A percentile compares a stretch with the other conserved stretches of the same genome.
Conservation (phyloP, 1,140 invertebrate genomes). For the Sminthurinus signatus region DNA sequence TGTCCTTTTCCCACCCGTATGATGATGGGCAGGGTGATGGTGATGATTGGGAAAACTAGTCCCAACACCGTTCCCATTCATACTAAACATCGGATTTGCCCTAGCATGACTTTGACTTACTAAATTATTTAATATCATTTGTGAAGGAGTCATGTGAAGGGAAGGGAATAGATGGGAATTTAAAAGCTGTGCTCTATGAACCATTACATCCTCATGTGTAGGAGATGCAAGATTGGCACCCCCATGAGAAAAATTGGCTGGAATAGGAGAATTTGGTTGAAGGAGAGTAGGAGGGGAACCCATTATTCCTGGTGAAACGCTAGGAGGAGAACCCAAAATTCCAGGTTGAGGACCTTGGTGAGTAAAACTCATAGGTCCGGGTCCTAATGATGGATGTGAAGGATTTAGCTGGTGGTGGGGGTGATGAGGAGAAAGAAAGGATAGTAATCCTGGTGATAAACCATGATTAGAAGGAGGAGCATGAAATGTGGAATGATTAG, state of each 20-base stretch:
- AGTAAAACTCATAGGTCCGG: too few species aligned
- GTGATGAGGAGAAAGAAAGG: constrained; percentile 16
- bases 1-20: constrained; percentile 48
- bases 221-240: constrained; percentile 51
- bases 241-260: constrained; percentile 30
- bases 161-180: constrained; percentile 10
- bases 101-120: constrained; percentile 18
- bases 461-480: constrained; percentile 7
- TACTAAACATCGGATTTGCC: background rate
- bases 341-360: too few species aligned
- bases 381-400: constrained; percentile 40
- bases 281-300: constrained; percentile 29
- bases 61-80: constrained; percentile 37
- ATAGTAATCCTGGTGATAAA: constrained; percentile 15
- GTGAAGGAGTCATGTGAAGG: constrained; percentile 41
- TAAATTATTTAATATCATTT: constrained; percentile 24
- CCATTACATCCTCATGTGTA: constrained; percentile 43
- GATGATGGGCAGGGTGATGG: constrained; percentile 15
- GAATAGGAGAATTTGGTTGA: constrained; percentile 28
- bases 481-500: too few species aligned
- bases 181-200: constrained; percentile 29
- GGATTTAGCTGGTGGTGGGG: constrained; percentile 30
- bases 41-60: too few species aligned
- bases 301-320: constrained; percentile 23
- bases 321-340: constrained; percentile 36